Evolutionary conservation across 2,888 invertebrate genomes (phyloP), one percentile per base, ranked within the genome.

Genomic region (Ichneumoninae sp.): DNA sequence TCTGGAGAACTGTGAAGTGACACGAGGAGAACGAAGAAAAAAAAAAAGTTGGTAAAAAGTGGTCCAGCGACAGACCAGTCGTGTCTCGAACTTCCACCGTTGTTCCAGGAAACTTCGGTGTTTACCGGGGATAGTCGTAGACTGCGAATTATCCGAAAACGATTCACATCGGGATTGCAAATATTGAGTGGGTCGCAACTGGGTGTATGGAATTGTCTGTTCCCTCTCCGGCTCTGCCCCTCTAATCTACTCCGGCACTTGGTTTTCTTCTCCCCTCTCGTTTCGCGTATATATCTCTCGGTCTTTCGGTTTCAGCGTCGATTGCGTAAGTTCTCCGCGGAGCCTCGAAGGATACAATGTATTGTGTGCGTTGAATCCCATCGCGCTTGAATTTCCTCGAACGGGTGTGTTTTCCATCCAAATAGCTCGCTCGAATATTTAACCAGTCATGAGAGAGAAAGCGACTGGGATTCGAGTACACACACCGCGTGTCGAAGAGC

Each of bases 371-470:
- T 66, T 54, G 54, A 47, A 76, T 81, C 70, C 44, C 4, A 47
- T 36, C 54, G 52, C 44, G 22, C 70, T 65, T 52, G n/a, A 40
- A 54, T 50, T 66, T 75, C n/a, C 16, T 4, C 71, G 63, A 36
- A 22, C 5, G 36, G 33, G 26, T 75, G 80, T 74, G 66, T 70
- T 88, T 87, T 87, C 86, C 83, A 86, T 86, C 80, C 73, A 85
- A 83, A 88, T 81, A 76, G 86, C 76, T 57, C 79, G 73, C 76
- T 78, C 30, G 85, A 47, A 68, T 71, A 66, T 85, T 85, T 65
- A 75, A 66, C 70, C 65, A 54, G 57, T 13, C 57, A 4, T 0
- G 57, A 57, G 57, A 57, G 6, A 70, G 33, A 68, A 60, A 68
- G 19, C 73, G 66, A 68, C 68, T 63, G 65, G 68, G 60, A 73